A percentile compares a stretch with the other conserved stretches of the same genome.
Conservation (phyloP, 2,888 invertebrate species). For the Escarpia spicata region DNA sequence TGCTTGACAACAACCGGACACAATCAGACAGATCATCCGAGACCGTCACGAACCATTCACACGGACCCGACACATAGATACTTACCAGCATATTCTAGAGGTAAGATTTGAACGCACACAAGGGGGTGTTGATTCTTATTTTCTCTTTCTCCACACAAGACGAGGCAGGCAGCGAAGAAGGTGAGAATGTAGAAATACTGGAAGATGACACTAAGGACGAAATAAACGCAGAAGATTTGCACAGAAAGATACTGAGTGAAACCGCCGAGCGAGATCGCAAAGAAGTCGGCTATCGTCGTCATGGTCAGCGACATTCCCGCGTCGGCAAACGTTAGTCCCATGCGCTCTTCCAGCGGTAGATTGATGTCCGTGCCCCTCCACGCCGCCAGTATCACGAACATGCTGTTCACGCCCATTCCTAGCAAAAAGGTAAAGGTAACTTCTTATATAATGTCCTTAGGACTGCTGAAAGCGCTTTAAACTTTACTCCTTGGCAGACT, state of each 20-base stretch:
- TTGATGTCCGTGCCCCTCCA: background rate
- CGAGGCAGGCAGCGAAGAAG: conserved; percentile 32
- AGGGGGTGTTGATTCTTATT: conserved; percentile 30
- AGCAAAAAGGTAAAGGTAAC: background rate
- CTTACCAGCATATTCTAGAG: conserved; percentile 28
- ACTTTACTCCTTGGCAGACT: too few relatives aligned
- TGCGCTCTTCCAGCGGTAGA: background rate
- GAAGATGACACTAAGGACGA: conserved; percentile 32
- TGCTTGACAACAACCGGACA: background rate
- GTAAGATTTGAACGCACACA: conserved; percentile 23
- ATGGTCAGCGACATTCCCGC: background rate
- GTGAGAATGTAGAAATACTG: conserved; percentile 33
- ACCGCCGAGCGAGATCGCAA: background rate
- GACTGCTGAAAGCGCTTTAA: too few relatives aligned
- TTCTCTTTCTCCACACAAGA: conserved; percentile 31
- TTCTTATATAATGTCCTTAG: too few relatives aligned
- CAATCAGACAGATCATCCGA: background rate
- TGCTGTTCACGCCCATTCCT: background rate
- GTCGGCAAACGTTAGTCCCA: background rate
- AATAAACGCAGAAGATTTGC: background rate
- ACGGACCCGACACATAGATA: background rate
- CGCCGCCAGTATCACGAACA: background rate
- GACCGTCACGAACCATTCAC: background rate
- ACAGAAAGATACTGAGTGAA: background rate
- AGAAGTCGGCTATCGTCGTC: background rate